These are phyloP conservation scores for Cynodonichthys magdalenae DNA, from an alignment of 2,797 vertebrate genomes.

Conservation along the genomic window DNA sequence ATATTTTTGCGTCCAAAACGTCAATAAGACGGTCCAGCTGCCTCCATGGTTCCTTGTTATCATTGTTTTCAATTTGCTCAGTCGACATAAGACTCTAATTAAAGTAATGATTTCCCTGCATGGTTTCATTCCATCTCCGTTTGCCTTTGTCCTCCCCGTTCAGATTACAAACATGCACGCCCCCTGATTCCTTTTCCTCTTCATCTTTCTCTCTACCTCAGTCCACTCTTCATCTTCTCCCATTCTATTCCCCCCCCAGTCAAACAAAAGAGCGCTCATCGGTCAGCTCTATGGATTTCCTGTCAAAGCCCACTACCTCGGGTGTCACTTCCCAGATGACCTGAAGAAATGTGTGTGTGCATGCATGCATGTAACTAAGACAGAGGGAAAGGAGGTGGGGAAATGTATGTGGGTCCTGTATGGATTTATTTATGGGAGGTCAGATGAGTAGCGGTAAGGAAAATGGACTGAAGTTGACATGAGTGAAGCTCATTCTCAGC, in stretches of 20 bases:
- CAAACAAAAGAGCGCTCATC: slow-evolving; percentile 67
- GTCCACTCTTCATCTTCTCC: slow-evolving; percentile 32
- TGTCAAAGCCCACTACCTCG: slow-evolving; percentile 60
- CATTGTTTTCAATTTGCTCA: slow-evolving; percentile 21
- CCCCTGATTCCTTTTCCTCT: slow-evolving; percentile 6
- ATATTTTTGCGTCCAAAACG: slow-evolving; percentile 45
- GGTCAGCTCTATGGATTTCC: slow-evolving; percentile 74
- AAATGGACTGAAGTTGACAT: slow-evolving; percentile 44
- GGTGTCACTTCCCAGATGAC: slow-evolving; percentile 55
- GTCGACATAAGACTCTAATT: slow-evolving; percentile 50
- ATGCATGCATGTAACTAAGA: slow-evolving; percentile 9
- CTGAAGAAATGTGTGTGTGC: slow-evolving; percentile 29
- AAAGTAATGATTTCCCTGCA: slow-evolving; percentile 45
- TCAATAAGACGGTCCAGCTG: slow-evolving; percentile 29
- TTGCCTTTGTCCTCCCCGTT: slow-evolving; percentile 9
- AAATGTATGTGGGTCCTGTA: slow-evolving; percentile 18
- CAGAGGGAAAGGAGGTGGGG: slow-evolving; percentile 25
- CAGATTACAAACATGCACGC: slow-evolving; percentile 11
- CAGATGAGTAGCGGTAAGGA: slow-evolving; percentile 35
- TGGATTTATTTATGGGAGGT: slow-evolving; percentile 32
- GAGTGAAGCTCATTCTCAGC: slow-evolving; percentile 44
- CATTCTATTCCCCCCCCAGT: slow-evolving; percentile 64
- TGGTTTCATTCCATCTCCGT: slow-evolving; percentile 46
- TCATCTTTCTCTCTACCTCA: slow-evolving; percentile 19
- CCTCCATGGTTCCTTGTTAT: slow-evolving; percentile 35